Evolutionary conservation across 2,113 vertebrate genomes (phyloP), one percentile per base, ranked within the genome.

Genomic region (Gavialis gangeticus): DNA sequence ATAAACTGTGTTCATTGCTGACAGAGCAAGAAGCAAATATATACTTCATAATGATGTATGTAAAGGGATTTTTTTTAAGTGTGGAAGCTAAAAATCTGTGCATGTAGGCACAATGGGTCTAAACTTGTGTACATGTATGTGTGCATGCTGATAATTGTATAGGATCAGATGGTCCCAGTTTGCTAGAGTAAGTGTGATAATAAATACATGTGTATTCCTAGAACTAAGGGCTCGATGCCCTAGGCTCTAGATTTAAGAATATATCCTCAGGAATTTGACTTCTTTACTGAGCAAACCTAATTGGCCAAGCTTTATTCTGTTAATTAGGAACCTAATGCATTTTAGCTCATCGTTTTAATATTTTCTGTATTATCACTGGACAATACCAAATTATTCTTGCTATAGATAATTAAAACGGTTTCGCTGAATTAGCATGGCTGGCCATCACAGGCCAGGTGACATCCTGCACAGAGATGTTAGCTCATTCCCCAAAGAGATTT

Each of bases 401-500:
- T 91, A 83, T 16, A 85, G 8, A 79, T 82, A 63, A 75, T 89
- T 90, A 69, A 64, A 82, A 46, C 30, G 75, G n/a, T 92, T 96
- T 91, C 56, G 25, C 34, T 60, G 60, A 25, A 56, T 87, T 62
- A 87, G 19, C 82, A 91, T 82, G n/a, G 83, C 46, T 94, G 37
- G 60, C 34, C 54, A 66, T 76, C 89, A 85, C 67, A 85, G 59
- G 7, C 28, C 46, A 88, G 46, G 28, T 82, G 60, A 83, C 55
- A n/a, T 69, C 63, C 73, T 93, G 87, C 13, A 87, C 79, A 62
- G 95, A 90, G 90, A 92, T 11, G 66, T 91, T 64, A 54, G 87
- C 56, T 84, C 13, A 30, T 85, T 95, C 87, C 79, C 86, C 90
- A 64, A 62, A 94, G 60, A 96, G 67, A 86, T 88, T 63, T 85